phyloP scores from a whole-genome alignment of 2,888 invertebrate genomes.

The Drosophila anomalipes region DNA sequence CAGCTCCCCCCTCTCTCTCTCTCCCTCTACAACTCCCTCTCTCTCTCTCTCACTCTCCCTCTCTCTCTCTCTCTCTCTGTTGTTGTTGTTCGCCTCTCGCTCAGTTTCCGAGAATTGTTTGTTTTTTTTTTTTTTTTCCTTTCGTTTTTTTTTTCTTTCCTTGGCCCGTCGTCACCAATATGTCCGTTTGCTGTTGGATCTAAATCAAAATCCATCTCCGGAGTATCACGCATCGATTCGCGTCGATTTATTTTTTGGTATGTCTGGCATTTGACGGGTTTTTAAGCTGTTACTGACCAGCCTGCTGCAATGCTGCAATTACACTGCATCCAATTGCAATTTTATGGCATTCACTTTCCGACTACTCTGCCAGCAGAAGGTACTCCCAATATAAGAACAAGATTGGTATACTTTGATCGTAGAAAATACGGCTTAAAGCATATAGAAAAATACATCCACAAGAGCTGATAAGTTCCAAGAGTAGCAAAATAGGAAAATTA shows the following conservation, averaged over 20 bases:
- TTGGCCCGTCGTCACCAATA: conserved; percentile 73
- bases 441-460: not conserved
- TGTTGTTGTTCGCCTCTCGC: not conserved
- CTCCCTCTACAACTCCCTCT: not conserved
- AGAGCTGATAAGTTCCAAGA: not conserved
- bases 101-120: conserved; percentile 65
- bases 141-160: conserved; percentile 43
- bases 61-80: not conserved
- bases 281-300: conserved; percentile 61
- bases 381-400: not conserved
- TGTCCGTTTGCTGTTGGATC: conserved; percentile 62
- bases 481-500: not conserved
- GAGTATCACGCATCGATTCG: conserved; percentile 74
- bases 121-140: not conserved
- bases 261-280: conserved; percentile 80
- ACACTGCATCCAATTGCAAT: conserved; percentile 48
- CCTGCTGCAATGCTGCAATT: conserved; percentile 10
- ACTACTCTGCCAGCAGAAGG: not conserved
- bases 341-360: not conserved
- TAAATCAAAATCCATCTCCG: conserved; percentile 75
- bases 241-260: conserved; percentile 72
- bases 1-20: no score
- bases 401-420: not conserved
- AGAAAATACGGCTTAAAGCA: not conserved
- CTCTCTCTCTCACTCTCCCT: not conserved